phyloP scores from a whole-genome alignment of 2,113 vertebrate genomes.

The Vulpes vulpes region DNA sequence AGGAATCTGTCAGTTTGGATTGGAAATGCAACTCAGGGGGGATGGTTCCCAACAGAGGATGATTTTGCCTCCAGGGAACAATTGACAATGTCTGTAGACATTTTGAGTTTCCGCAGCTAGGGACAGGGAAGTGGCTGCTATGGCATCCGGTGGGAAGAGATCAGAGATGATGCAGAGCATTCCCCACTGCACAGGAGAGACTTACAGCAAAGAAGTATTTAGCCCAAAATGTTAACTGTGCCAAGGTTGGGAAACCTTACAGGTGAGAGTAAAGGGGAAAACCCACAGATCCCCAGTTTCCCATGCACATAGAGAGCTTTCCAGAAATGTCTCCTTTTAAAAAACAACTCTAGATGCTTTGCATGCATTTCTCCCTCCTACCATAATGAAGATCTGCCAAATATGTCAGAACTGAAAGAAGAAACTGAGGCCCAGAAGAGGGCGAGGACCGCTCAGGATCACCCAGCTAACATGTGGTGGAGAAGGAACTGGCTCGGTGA shows the following conservation, averaged over 20 bases:
- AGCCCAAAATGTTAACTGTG: neutral
- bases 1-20: neutral
- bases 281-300: neutral
- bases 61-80: neutral
- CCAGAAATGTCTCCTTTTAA: neutral
- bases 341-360: neutral
- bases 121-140: neutral
- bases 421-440: constrained; percentile 29
- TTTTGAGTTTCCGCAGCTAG: neutral
- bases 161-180: neutral
- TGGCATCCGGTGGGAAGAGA: neutral
- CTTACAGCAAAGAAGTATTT: neutral
- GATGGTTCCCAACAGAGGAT: neutral
- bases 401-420: neutral
- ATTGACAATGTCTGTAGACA: neutral
- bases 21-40: neutral
- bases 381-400: neutral
- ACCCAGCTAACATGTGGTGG: neutral
- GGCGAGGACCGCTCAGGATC: neutral
- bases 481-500: neutral
- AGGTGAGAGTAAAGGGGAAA: neutral
- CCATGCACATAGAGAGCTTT: neutral
- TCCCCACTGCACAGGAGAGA: neutral
- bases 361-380: neutral
- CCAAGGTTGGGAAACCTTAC: neutral